Evolutionary conservation across 2,113 vertebrate genomes (phyloP).

Genomic region (Panthera uncia): DNA sequence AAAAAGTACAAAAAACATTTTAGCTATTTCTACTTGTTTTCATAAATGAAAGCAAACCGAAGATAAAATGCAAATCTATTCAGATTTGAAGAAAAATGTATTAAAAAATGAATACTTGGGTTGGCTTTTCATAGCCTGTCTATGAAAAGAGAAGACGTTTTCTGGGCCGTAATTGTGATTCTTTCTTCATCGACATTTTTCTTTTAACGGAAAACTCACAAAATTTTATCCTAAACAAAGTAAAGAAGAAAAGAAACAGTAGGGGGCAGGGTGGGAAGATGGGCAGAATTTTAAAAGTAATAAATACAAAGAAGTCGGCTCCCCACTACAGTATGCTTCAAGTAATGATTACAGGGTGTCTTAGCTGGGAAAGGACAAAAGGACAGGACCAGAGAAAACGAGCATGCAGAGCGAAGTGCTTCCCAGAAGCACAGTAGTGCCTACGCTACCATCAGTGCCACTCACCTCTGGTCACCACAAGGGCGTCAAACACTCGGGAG

Average conservation of each 20-base stretch:
- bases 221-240: background rate
- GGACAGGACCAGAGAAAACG: background rate
- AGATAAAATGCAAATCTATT: background rate
- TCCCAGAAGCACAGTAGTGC: constrained; percentile 12
- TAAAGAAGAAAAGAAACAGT: background rate
- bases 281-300: background rate
- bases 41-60: constrained; percentile 2
- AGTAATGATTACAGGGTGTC: constrained; percentile 49
- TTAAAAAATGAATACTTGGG: background rate
- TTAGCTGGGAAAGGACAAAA: background rate
- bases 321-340: background rate
- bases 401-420: background rate
- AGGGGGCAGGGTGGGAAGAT: accelerated
- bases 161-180: constrained; percentile 16
- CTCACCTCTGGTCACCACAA: constrained; percentile 51
- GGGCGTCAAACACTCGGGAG: constrained; percentile 35
- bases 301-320: background rate
- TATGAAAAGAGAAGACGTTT: constrained; percentile 38
- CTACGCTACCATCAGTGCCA: background rate
- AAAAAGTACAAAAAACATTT: constrained; percentile 22
- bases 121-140: background rate
- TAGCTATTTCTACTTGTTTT: constrained; percentile 43
- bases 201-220: constrained; percentile 25
- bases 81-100: background rate
- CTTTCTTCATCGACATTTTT: background rate